A percentile compares a stretch with the other conserved stretches of the same genome.
Evolutionary conservation across 2,113 vertebrate species (phyloP).

Genomic region (Prochilodus magdalenae): DNA sequence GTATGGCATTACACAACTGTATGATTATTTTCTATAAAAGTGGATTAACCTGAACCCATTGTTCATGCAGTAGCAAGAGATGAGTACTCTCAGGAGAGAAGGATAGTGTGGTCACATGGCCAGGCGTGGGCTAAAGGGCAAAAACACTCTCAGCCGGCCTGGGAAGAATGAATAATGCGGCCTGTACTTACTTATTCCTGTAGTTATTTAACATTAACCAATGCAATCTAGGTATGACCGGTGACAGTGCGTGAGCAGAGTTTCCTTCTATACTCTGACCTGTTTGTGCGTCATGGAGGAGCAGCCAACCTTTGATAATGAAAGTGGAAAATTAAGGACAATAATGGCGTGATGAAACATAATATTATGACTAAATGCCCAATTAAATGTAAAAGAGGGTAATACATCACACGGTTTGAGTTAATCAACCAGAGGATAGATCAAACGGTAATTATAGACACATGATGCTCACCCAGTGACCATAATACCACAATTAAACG

Average conservation of each 20-base stretch:
- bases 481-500: neutral
- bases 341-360: constrained; percentile 7
- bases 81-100: neutral
- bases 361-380: neutral
- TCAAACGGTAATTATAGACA: constrained; percentile 24
- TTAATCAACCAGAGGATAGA: constrained; percentile 8
- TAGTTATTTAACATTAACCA: neutral
- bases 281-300: neutral
- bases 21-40: neutral
- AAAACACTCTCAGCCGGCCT: neutral
- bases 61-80: neutral
- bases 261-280: neutral
- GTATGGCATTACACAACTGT: neutral
- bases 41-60: neutral
- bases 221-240: neutral
- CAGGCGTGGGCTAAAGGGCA: neutral
- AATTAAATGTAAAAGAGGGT: constrained; percentile 2
- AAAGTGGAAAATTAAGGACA: constrained; percentile 7
- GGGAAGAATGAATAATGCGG: neutral
- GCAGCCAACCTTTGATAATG: constrained; percentile 13
- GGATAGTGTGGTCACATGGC: neutral
- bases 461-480: neutral
- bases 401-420: neutral
- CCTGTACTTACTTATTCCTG: neutral
- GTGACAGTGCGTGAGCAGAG: neutral